Base-by-base conservation (phyloP, 2,888 invertebrate genomes). In the Hirtodrosophila histrioides region DNA sequence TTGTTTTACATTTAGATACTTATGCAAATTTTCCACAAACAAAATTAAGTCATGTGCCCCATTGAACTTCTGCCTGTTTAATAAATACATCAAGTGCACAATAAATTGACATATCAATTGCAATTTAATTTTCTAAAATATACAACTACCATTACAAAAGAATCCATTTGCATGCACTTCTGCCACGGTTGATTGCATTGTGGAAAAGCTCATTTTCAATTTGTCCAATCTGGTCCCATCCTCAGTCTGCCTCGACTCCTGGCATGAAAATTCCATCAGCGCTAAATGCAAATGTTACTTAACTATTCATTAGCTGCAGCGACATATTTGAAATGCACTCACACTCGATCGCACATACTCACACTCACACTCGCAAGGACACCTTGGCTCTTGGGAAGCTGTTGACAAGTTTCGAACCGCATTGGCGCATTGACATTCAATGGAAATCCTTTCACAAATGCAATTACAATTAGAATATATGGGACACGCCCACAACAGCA, bases 271-370 rank as follows among this genome's bases (percentile, higher is more conserved):
- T 78, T 58, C 69, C 78, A 79, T 81, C 78, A 78, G 64, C 43
- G 50, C 44, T 51, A 41, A 65, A 71, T 67, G 74, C 60, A 69
- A 80, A 68, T 66, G 69, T 68, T 61, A 58, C 64, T 77, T 65
- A 80, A 83, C 61, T 83, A 80, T 71, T 75, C 78, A 81, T 75
- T 75, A 69, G 66, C 68, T 66, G 45, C 48, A 36, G 40, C 55
- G 53, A 76, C 51, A 66, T 56, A 75, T 78, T 73, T 66, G n/a
- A 63, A 68, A 61, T 67, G 69, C 66, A 33, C n/a, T 39, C 27
- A 27, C 33, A 43, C n/a, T 46, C 51, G 2, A 10, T 4, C 10
- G n/a, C 36, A 17, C 27, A 54, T 29, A 33, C 8, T 36, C 8
- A 41, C 36, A 44, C 5, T 37, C 11, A 49, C 27, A 31, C 17